Evolutionary conservation across 2,888 invertebrate species (phyloP), one percentile per base, ranked within the genome.

Genomic region (Euzetes globulus): DNA sequence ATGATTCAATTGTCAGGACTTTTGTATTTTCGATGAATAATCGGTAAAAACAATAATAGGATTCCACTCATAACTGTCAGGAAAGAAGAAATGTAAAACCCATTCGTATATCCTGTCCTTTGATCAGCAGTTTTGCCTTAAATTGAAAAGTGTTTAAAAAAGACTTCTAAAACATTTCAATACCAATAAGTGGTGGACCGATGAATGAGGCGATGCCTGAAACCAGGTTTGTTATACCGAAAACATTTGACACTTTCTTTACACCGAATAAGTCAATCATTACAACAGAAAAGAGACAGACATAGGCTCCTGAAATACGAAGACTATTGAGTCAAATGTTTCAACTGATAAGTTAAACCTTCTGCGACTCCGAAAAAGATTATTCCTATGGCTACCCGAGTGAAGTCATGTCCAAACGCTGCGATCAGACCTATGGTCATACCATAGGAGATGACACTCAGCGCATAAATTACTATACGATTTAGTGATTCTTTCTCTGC

Each of bases 151-250:
- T 13, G 17, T 60, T 13, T 22, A 19, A 19, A 52, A 19, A 52
- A 50, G 9, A 50, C 2, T 50, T 19, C 27, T 58, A 6, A 33
- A 5, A 33, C 5, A 60, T 27, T 27, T 4, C 17, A 27, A 19
- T 70, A 74, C 74, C 50, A 9, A 68, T 71, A 55, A 74, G 19
- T 25, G 74, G 74, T 1, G 74, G 74, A 13, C 74, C 74, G 25
- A 74, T 52, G 1, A 74, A 45, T 1, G 70, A 52, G 4, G 74
- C 68, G 11, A 74, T 37, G 4, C 74, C 74, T 27, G 7, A 70
- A 17, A 70, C 22, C 1, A 74, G 15, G n/a, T 25, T 22, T 15
- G 71, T n/a, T 25, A 74, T 70, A 4, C 74, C 74, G n/a, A 74
- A 52, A 7, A 27, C 50, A 58, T 74, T 74, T 3, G 29, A 70